phyloP scores from a whole-genome alignment of 2,113 vertebrate species.

The Melanocharis versteri region DNA sequence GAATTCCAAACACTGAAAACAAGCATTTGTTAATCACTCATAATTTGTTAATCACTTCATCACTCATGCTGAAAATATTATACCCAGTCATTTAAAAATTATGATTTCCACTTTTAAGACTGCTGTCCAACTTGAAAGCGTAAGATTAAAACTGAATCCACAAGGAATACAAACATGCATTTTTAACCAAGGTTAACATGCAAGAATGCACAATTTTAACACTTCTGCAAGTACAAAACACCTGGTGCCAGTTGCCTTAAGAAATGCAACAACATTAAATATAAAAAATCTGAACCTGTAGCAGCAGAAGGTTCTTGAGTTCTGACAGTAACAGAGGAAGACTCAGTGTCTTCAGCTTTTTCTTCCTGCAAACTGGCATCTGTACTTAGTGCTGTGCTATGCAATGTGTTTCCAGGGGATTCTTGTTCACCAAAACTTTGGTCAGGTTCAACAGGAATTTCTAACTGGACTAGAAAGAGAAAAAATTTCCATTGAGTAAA shows the following conservation, averaged over 20 bases:
- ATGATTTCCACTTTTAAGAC: background rate
- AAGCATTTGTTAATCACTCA: background rate
- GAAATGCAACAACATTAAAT: background rate
- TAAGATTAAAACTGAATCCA: background rate
- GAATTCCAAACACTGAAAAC: background rate
- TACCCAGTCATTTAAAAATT: background rate
- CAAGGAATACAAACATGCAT: background rate
- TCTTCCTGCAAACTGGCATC: slow-evolving; percentile 64
- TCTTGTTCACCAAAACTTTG: slow-evolving; percentile 49
- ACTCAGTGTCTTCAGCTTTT: slow-evolving; percentile 52
- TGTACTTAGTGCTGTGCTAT: slow-evolving; percentile 19
- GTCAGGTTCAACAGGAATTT: slow-evolving; percentile 59
- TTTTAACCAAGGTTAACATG: background rate
- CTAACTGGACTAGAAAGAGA: slow-evolving; percentile 60
- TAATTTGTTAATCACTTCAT: too few species aligned
- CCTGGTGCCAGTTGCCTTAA: background rate
- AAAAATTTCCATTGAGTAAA: background rate
- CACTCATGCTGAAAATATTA: background rate
- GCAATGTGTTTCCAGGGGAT: slow-evolving; percentile 41
- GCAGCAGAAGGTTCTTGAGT: slow-evolving; percentile 63
- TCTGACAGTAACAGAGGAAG: slow-evolving; percentile 32
- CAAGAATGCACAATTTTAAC: background rate
- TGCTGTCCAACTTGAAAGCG: background rate
- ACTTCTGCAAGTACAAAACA: background rate
- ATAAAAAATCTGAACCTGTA: slow-evolving; percentile 68